phyloP scores from a whole-genome alignment of 2,797 vertebrate species.

The Lutjanus argentimaculatus region DNA sequence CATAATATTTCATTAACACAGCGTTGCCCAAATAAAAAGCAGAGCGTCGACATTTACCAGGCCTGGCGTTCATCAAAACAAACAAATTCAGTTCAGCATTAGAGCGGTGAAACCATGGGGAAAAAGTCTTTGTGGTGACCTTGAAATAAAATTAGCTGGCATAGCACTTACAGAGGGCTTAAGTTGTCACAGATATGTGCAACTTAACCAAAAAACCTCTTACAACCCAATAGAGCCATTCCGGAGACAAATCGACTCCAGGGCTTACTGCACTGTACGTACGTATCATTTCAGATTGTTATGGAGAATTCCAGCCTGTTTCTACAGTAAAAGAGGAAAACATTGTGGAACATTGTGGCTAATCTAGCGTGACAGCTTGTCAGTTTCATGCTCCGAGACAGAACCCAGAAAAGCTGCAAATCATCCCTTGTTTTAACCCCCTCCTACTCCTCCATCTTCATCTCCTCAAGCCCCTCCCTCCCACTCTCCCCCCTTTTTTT shows the following conservation, averaged over 20 bases:
- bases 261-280: slow-evolving; percentile 42
- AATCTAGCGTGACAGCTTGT: slow-evolving; percentile 82
- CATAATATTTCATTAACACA: neutral
- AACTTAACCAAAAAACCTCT: slow-evolving; percentile 52
- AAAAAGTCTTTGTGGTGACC: slow-evolving; percentile 38
- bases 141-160: slow-evolving; percentile 51
- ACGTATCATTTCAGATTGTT: slow-evolving; percentile 57
- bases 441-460: slow-evolving; percentile 45
- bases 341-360: slow-evolving; percentile 70
- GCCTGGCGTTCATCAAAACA: slow-evolving; percentile 19
- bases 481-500: neutral
- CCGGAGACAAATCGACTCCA: slow-evolving; percentile 67
- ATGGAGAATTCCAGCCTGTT: slow-evolving; percentile 58
- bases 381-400: slow-evolving; percentile 78
- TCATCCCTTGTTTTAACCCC: slow-evolving; percentile 68
- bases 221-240: slow-evolving; percentile 64
- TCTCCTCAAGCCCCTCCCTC: slow-evolving; percentile 29
- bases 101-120: neutral
- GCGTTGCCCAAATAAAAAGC: slow-evolving; percentile 34
- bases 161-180: slow-evolving; percentile 36
- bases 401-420: slow-evolving; percentile 80
- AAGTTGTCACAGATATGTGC: slow-evolving; percentile 60
- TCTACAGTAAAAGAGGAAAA: slow-evolving; percentile 74
- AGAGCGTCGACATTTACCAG: slow-evolving; percentile 4
- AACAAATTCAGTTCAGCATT: slow-evolving; percentile 21